A percentile compares a stretch with the other conserved stretches of the same genome.
Evolutionary conservation across 2,113 vertebrate genomes (phyloP).

Genomic region (Chiloscyllium plagiosum): DNA sequence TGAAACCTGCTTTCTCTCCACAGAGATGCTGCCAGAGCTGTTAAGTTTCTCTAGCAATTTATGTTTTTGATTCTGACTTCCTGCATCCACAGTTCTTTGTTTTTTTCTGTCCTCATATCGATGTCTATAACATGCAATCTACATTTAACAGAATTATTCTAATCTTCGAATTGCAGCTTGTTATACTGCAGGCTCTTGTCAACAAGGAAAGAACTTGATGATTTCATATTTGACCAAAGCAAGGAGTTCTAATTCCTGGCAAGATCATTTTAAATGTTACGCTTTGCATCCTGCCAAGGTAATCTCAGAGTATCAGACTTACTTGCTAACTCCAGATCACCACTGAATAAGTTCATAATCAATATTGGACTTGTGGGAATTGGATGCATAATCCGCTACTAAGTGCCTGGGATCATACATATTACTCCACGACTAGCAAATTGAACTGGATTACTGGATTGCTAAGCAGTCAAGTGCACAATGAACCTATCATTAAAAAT

Average conservation of each 20-base stretch:
- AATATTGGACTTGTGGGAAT: neutral
- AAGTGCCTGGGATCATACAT: neutral
- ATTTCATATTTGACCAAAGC: neutral
- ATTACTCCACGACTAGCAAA: neutral
- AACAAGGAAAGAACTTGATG: neutral
- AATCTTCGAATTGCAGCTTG: too few relatives aligned
- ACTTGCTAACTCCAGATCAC: neutral
- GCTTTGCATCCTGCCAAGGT: neutral
- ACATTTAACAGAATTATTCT: neutral
- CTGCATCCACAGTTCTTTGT: too few relatives aligned
- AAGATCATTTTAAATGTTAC: neutral
- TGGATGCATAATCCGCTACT: neutral
- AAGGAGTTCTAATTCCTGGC: neutral
- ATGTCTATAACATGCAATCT: neutral
- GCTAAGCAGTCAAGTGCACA: neutral
- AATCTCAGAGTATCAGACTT: neutral
- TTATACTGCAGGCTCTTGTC: neutral
- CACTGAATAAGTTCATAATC: slow-evolving; percentile 2
- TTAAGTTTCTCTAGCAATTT: too few relatives aligned
- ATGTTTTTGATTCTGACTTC: too few relatives aligned
- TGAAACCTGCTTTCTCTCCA: too few relatives aligned
- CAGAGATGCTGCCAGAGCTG: too few relatives aligned
- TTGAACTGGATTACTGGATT: neutral
- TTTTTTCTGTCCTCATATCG: too few relatives aligned
- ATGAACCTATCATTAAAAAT: neutral